Evolutionary conservation across 2,113 vertebrate species (phyloP), one percentile per base, ranked within the genome.

Genomic region (Corapipo altera): DNA sequence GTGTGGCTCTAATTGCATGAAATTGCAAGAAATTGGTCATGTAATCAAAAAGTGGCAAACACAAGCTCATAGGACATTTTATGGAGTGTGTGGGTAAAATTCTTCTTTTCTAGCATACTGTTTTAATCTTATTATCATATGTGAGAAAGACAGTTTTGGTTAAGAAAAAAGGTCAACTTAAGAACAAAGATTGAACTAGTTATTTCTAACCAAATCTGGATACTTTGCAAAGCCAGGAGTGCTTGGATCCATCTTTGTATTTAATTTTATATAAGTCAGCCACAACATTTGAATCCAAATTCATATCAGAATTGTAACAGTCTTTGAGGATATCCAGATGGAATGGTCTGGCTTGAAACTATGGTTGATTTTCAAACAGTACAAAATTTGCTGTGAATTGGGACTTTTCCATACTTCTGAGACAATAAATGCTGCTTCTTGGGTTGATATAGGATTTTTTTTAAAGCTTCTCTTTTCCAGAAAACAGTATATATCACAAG

Each of bases 281-380:
- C 84, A 93, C 70, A 95, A 91, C 58, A 91, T 67, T 69, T 57
- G 39, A 91, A 91, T 94, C 58, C 91, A 92, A 94, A 82, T 79
- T 92, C 81, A 26, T 72, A 91, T 65, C 77, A 75, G 57, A 82
- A 69, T 33, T 93, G 3, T 69, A 91, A 79, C n/a, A 95, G 64
- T 28, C 44, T 93, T 82, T 54, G 74, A 94, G 41, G 33, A 82
- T 79, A 75, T 72, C 95, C 89, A 93, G 52, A 94, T 76, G 30
- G 58, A 96, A 85, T 9, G 2, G n/a, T 57, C 39, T 93, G 71
- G 66, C 78, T 85, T 67, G 41, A 83, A 93, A 66, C 32, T 49
- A 58, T 11, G n/a, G 44, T 81, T 89, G 58, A 37, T 39, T 94
- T 96, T 88, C 62, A 89, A 94, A 75, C 44, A 8, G 20, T 74